Evolutionary conservation across 30 jellyfish, hydroid and myxozoan genomes (phyloP), one percentile per base, ranked within the genome.

Genomic region (Turritopsis dohrnii): DNA sequence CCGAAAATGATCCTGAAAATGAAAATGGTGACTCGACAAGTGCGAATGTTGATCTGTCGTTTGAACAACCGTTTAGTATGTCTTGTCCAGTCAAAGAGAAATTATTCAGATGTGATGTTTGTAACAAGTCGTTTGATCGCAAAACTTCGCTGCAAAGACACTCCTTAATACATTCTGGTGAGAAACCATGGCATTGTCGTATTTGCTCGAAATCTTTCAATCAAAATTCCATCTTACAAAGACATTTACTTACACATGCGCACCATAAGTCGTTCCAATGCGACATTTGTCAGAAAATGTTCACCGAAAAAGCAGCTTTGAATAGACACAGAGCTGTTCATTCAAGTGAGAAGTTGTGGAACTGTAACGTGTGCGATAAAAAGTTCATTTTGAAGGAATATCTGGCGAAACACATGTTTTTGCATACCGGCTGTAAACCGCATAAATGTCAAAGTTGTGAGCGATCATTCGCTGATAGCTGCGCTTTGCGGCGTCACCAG

Each of bases 141-240:
- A 80, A 80, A 21, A 80, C 81, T 0, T 80, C 87, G 20, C 65
- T 80, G 16, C 52, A 80, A 80, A 80, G 87, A 4, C 87, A 80
- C n/a, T 52, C 53, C 20, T 26, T 53, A 8, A 60, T 53, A 23
- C 87, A 80, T 26, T 52, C 87, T 21, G 87, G 87, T 52, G 87
- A 80, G 65, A 80, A 80, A 53, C 87, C 87, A 60, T 80, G 77
- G 77, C 77, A 74, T 7, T 74, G 83, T 29, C 26, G 41, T n/a
- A 23, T 23, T 29, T 74, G 83, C n/a, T 8, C 26, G 13, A 74
- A 74, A 29, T 29, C 53, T 13, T 74, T 23, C 83, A 74, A 29
- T 74, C 83, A 74, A 41, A 74, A 74, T n/a, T 74, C 83, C 16
- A 29, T 74, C 24, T n/a, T 74, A 9, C 83, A 74, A 29, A 28